Percentiles rank a stretch among this genome's conserved stretches.
Evolutionary conservation across 35 echinoderm and acorn worm genomes (phyloP).

Genomic region (Eucidaris tribuloides): DNA sequence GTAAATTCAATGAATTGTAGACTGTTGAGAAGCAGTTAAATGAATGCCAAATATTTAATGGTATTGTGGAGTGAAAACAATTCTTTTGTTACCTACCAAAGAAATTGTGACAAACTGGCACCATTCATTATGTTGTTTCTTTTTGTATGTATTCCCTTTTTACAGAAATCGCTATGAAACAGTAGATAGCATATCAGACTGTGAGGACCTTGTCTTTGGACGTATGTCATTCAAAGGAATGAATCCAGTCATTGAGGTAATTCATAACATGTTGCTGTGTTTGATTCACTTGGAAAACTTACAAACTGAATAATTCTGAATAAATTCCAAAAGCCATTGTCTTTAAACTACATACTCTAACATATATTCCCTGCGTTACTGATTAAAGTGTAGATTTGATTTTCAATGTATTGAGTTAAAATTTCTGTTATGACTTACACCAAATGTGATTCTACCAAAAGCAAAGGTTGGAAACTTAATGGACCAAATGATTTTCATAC

Average conservation of each 20-base stretch:
- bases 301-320: background rate
- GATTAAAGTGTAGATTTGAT: background rate
- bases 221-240: constrained; percentile 95
- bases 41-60: too few species aligned
- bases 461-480: too few species aligned
- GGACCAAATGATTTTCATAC: too few species aligned
- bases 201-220: constrained; percentile 80
- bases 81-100: too few species aligned
- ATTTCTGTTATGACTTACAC: background rate
- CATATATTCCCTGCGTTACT: background rate
- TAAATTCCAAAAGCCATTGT: background rate
- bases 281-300: background rate
- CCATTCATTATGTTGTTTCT: too few species aligned
- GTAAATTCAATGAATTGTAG: too few species aligned
- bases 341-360: background rate
- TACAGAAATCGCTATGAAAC: constrained; percentile 79
- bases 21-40: too few species aligned
- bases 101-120: too few species aligned
- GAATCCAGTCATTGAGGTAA: constrained; percentile 91
- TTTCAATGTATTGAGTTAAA: background rate
- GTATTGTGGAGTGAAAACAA: too few species aligned
- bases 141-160: constrained; percentile 1
- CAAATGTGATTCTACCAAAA: too few species aligned
- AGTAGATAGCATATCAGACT: constrained; percentile 68
- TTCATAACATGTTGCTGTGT: background rate